Evolutionary conservation across 2,797 vertebrate genomes (phyloP), one percentile per base, ranked within the genome.

Genomic region (Parauchenoglanis punctatus): DNA sequence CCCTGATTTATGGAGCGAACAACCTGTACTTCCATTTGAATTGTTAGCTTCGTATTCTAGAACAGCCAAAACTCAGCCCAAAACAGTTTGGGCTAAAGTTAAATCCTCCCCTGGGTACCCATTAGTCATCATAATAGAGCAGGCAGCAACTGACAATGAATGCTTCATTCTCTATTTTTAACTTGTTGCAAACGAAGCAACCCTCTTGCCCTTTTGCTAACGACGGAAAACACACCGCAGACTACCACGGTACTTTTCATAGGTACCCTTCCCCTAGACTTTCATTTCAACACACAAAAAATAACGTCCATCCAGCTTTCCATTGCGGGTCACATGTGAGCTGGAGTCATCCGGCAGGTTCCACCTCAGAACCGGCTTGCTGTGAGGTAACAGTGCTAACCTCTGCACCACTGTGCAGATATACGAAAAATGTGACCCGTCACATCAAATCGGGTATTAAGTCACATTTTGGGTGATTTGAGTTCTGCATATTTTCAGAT

Each of bases 151-250:
- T 75, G 76, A 61, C 54, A 87, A 54, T 75, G 70, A 83, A 46
- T 35, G 87, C 85, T 87, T 67, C 83, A 63, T 87, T 85, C 88
- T 46, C 81, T 80, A 81, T 77, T 85, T 86, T 86, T 89, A 85
- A 90, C 85, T 77, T 85, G 73, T 75, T 85, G 80, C 76, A 75
- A 68, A 63, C 82, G 56, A 83, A 52, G 13, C 68, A 58, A 88
- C 84, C 56, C 70, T 56, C 25, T 88, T 77, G 75, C 88, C 72
- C 81, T 87, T 54, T 59, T 77, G 59, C 63, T 89, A 89, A 88
- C 49, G 76, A 81, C 72, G 61, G 76, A 82, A 58, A 76, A 85
- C 35, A 81, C 59, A 4, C 17, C 25, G 58, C 44, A 46, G 85
- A 81, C 46, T 59, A 76, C 81, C 18, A 28, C 78, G 70, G 75